phyloP scores from a whole-genome alignment of 2,888 invertebrate species.

The Criorhina ranunculi region DNA sequence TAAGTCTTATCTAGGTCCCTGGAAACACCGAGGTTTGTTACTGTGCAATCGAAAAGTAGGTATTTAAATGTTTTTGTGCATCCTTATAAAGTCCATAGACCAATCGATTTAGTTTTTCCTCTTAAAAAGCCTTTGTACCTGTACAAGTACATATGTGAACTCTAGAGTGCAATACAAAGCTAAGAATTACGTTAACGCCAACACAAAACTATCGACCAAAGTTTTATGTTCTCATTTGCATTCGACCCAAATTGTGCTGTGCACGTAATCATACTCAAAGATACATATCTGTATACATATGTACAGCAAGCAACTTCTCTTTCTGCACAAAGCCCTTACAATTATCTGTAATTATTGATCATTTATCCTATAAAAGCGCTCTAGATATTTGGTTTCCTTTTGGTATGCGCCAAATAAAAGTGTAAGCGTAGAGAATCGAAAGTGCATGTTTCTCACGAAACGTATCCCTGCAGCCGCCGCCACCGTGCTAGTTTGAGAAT shows the following conservation, averaged over 20 bases:
- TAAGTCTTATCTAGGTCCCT: too few relatives aligned
- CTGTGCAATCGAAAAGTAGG: too few relatives aligned
- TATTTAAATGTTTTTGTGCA: too few relatives aligned
- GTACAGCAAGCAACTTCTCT: slow-evolving; percentile 12
- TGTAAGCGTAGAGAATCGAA: slow-evolving; percentile 6
- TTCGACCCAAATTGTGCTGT: slow-evolving; percentile 14
- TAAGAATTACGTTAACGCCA: slow-evolving; percentile 2
- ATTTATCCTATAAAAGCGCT: slow-evolving; percentile 2
- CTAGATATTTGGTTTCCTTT: slow-evolving; percentile 17
- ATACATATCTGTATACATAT: not conserved
- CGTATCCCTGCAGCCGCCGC: not conserved
- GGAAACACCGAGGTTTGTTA: too few relatives aligned
- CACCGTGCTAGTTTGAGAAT: slow-evolving; percentile 1
- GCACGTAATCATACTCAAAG: slow-evolving; percentile 1
- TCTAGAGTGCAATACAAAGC: not conserved
- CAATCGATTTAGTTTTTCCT: too few relatives aligned
- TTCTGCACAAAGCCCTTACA: slow-evolving; percentile 1
- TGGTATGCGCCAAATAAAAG: not conserved
- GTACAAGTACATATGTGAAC: not conserved
- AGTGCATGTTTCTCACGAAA: slow-evolving; percentile 22
- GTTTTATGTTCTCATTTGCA: slow-evolving; percentile 5
- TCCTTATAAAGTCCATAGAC: too few relatives aligned
- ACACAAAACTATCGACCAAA: slow-evolving; percentile 19
- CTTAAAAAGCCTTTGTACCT: too few relatives aligned
- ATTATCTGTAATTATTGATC: slow-evolving; percentile 20